Evolutionary conservation across 2,888 invertebrate species (phyloP), one percentile per base, ranked within the genome.

Genomic region (Chrysotoxum bicinctum): DNA sequence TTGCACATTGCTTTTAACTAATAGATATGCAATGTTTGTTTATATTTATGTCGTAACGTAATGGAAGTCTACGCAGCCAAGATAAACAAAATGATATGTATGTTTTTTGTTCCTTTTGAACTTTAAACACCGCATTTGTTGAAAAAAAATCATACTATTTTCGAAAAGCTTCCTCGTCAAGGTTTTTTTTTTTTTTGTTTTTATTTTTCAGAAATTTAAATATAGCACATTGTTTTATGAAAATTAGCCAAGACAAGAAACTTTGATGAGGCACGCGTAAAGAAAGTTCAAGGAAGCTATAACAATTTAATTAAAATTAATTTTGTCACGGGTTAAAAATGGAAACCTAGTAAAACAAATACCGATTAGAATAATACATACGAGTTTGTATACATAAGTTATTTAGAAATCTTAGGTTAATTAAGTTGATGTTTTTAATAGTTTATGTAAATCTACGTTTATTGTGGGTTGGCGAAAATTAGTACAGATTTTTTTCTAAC

Each of bases 281-380:
- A 48, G 66, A 50, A 66, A 66, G 66, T 66, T 66, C 66, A 66
- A 66, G 66, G 66, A 66, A 66, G 21, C 66, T 66, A 66, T 66
- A 21, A 35, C 35, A 23, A n/a, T 35, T n/a, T n/a, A n/a, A n/a
- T n/a, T n/a, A n/a, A n/a, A 50, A 66, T 35, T 66, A 9, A 23
- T 9, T 50, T 66, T 35, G 66, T 66, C 48, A 66, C 9, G 35
- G 4, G 66, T 0, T 43, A 23, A 62, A 16, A 26, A 23, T 10
- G 10, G 40, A 43, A 26, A n/a, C n/a, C 2, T n/a, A 37, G 9
- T 4, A 23, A 60, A 58, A n/a, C n/a, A n/a, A n/a, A n/a, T n/a
- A n/a, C n/a, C n/a, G n/a, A n/a, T n/a, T n/a, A n/a, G n/a, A n/a
- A n/a, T n/a, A n/a, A n/a, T n/a, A n/a, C n/a, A n/a, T n/a, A n/a